A percentile compares a stretch with the other conserved stretches of the same genome.
phyloP scores from a whole-genome alignment of 30 jellyfish, hydroid and myxozoan genomes.

The Chrysaora quinquecirrha region DNA sequence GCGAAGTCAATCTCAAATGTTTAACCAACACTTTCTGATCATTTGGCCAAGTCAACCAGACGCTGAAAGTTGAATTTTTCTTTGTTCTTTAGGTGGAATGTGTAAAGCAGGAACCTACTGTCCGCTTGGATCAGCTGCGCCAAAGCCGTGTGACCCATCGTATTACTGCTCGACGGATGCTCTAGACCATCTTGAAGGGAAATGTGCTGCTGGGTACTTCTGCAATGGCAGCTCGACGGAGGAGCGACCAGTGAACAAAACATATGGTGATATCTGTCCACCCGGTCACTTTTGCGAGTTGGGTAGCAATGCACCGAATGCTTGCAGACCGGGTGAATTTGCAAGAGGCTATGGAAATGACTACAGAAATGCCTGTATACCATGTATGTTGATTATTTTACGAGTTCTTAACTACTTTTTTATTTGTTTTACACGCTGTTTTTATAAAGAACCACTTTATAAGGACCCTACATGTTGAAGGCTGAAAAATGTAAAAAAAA shows the following conservation, averaged over 20 bases:
- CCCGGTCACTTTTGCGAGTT: constrained; percentile 94
- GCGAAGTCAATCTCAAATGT: no score
- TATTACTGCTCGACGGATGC: constrained; percentile 77
- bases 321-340: constrained; percentile 92
- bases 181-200: constrained; percentile 71
- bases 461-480: no score
- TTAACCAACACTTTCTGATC: no score
- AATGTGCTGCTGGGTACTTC: constrained; percentile 85
- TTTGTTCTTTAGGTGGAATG: constrained; percentile 98
- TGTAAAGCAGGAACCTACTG: constrained; percentile 91
- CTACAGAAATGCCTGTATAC: constrained; percentile 84
- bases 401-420: no score
- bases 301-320: constrained; percentile 89
- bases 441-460: no score
- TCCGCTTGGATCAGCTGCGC: constrained; percentile 86
- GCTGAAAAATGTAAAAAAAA: no score
- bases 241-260: constrained; percentile 85
- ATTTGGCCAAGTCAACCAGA: no score
- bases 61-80: no score
- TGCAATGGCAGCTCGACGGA: constrained; percentile 95
- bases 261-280: constrained; percentile 97
- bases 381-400: constrained; percentile 71
- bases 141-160: constrained; percentile 89
- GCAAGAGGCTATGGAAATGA: constrained; percentile 97
- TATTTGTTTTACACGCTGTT: no score